Evolutionary conservation across 2,797 vertebrate genomes (phyloP).

Genomic region (Saxicola maurus): DNA sequence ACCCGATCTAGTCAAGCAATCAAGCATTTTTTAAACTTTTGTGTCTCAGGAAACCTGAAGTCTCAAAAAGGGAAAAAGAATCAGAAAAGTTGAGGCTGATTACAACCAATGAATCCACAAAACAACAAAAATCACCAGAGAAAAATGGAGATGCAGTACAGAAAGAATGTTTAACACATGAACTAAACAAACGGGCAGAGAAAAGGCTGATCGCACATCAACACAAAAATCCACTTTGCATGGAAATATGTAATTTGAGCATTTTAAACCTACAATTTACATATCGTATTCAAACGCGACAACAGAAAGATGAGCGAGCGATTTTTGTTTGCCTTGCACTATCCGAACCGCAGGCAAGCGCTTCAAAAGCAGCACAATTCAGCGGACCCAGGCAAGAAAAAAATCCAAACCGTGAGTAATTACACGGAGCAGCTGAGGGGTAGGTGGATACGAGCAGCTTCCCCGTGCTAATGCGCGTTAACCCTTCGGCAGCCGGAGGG

Average conservation of each 20-base stretch:
- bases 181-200: background rate
- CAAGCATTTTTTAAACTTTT: fast-evolving
- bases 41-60: background rate
- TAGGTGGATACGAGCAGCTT: background rate
- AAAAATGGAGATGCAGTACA: background rate
- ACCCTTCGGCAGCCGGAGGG: background rate
- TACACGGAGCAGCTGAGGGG: background rate
- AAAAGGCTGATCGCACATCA: fast-evolving
- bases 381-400: background rate
- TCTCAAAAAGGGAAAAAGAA: background rate
- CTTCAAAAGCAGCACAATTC: background rate
- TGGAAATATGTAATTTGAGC: background rate
- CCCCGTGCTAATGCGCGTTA: background rate
- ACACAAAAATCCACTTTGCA: background rate
- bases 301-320: background rate
- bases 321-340: background rate
- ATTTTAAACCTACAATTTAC: background rate
- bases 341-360: background rate
- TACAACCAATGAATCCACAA: background rate
- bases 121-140: background rate
- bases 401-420: background rate
- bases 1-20: background rate
- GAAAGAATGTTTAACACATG: background rate
- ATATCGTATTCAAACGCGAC: fast-evolving
- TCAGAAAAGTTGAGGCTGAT: background rate